Evolutionary conservation across 2,888 invertebrate genomes (phyloP), one percentile per base, ranked within the genome.

Genomic region (Drosophila kanekoi): DNA sequence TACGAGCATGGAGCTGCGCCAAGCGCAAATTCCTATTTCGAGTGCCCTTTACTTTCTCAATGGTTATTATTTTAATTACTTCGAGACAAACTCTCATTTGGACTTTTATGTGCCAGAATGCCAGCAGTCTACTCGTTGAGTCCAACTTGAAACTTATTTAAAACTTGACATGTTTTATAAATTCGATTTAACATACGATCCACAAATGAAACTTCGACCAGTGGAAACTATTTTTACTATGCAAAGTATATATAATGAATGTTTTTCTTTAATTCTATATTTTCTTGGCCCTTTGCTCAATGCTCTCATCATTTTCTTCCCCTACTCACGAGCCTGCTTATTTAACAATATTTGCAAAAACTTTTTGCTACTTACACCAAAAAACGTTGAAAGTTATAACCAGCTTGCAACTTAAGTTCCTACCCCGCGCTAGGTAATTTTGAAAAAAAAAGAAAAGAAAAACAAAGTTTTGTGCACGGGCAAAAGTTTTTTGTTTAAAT

Each of bases 401-500:
- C 71, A 74, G 51, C 74, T 58, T 56, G 62, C 72, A 47, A 72
- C 68, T 51, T 23, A 35, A 28, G 33, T 33, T 32, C 37, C 28
- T 11, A 18, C 38, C 45, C 49, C 33, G 72, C 61, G 65, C 76
- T 76, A 72, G 70, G 73, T 77, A 76, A 79, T 78, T 79, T 79
- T 63, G 49, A 47, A 28, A 38, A 60, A 28, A 16, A 11, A 2
- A 9, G 28, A n/a, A 28, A 13, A 3, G 47, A 28, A 28, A 52
- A 63, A 74, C 61, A 59, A 76, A 79, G 78, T 83, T 78, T 73
- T 67, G 57, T 72, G 79, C 66, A 77, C 61, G 68, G 45, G 52
- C 38, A 70, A 79, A 81, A 79, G 69, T 81, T 81, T 73, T 60
- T 66, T 77, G 77, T 78, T 68, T 79, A 73, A 83, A 83, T 81